Evolutionary conservation across 2,113 vertebrate genomes (phyloP).

Genomic region (Alligator sinensis): DNA sequence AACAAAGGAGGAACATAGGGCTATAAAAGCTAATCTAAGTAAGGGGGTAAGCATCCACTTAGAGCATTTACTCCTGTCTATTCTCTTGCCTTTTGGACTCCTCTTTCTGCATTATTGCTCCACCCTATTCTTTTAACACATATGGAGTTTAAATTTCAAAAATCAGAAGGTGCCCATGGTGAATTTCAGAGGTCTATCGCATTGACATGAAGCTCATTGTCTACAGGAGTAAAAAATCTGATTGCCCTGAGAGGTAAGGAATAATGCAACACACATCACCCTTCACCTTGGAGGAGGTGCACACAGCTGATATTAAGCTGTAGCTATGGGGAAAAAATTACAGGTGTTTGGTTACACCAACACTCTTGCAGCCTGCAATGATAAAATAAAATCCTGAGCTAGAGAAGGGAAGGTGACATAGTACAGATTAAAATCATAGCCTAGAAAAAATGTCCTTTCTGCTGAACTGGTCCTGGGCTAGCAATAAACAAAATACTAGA

Average conservation of each 20-base stretch:
- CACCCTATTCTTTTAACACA: neutral
- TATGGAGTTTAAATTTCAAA: neutral
- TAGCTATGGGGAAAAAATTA: neutral
- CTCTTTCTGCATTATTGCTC: neutral
- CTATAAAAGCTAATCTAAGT: too few relatives aligned
- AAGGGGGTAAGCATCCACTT: neutral
- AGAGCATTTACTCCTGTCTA: neutral
- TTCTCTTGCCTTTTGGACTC: neutral
- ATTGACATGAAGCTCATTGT: neutral
- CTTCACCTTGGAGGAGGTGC: neutral
- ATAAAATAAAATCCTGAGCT: neutral
- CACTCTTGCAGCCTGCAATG: neutral
- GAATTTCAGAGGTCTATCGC: rapidly evolving
- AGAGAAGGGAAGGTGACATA: neutral
- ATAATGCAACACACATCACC: neutral
- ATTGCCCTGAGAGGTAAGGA: rapidly evolving
- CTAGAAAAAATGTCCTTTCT: neutral
- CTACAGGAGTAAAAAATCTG: neutral
- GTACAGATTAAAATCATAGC: neutral
- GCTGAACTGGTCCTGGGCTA: neutral
- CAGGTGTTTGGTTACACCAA: neutral
- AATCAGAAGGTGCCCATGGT: neutral
- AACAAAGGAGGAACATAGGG: too few relatives aligned
- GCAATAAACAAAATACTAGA: neutral
- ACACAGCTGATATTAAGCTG: neutral